phyloP scores from a whole-genome alignment of 2,888 invertebrate genomes.

The Furcula furcula region DNA sequence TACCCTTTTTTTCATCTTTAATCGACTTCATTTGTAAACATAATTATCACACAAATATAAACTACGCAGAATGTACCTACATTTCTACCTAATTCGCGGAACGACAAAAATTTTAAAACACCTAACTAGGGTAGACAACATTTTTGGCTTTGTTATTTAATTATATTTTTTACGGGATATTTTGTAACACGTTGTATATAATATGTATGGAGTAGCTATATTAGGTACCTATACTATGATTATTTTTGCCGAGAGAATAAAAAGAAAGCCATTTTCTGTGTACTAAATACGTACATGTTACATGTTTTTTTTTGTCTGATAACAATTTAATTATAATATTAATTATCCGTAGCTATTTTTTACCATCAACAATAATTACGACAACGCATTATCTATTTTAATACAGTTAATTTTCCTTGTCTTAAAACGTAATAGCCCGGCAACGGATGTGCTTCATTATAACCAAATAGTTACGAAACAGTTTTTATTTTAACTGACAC shows the following conservation, averaged over 20 bases:
- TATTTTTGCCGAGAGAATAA: too few relatives aligned
- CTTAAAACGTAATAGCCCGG: constrained; percentile 31
- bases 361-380: constrained; percentile 25
- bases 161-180: too few relatives aligned
- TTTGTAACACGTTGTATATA: too few relatives aligned
- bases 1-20: constrained; percentile 1
- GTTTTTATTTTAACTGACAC: constrained; percentile 23
- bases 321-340: constrained; percentile 17
- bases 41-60: too few relatives aligned
- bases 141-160: too few relatives aligned
- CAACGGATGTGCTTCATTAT: constrained; percentile 37
- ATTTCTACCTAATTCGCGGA: too few relatives aligned
- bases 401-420: constrained; percentile 33
- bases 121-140: too few relatives aligned
- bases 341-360: constrained; percentile 14
- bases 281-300: neutral
- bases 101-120: too few relatives aligned
- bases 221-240: too few relatives aligned
- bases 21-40: too few relatives aligned
- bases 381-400: constrained; percentile 22
- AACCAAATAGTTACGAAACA: constrained; percentile 31
- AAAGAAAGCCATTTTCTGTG: neutral
- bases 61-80: too few relatives aligned
- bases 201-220: too few relatives aligned
- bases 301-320: constrained; percentile 11